Evolutionary conservation across 2,888 invertebrate genomes (phyloP).

Genomic region (Cryptocheilus praepositus): DNA sequence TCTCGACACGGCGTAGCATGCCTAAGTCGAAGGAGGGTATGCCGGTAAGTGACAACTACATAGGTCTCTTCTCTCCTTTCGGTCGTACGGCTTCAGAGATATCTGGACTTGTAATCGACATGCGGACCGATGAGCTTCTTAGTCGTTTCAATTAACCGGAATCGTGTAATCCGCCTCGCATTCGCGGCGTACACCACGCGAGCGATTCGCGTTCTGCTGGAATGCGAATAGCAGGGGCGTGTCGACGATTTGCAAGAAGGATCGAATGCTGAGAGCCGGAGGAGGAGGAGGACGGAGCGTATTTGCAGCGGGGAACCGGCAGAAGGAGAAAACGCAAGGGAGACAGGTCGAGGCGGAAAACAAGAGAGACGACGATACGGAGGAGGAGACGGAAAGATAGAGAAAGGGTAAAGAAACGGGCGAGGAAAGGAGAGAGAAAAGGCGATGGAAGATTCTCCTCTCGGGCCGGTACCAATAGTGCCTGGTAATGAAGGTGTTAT

Average conservation of each 20-base stretch:
- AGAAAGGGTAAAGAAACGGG: conserved; percentile 7
- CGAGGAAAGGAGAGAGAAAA: conserved; percentile 26
- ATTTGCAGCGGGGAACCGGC: conserved; percentile 11
- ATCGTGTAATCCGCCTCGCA: conserved; percentile 58
- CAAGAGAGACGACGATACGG: conserved; percentile 24
- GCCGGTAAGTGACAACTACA: conserved; percentile 36
- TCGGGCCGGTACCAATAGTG: conserved; percentile 51
- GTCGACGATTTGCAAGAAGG: conserved; percentile 58
- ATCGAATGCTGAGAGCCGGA: conserved; percentile 27
- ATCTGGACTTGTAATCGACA: conserved; percentile 46
- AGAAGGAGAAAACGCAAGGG: conserved; percentile 38
- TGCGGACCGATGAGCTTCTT: conserved; percentile 36
- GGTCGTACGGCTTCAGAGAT: conserved; percentile 11
- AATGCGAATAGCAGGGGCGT: conserved; percentile 62
- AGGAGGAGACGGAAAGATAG: conserved; percentile 9
- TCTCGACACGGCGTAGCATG: not conserved
- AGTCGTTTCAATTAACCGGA: conserved; percentile 62
- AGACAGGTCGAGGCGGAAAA: conserved; percentile 20
- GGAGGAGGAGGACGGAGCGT: conserved; percentile 24
- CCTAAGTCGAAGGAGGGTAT: not conserved
- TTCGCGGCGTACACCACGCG: conserved; percentile 47
- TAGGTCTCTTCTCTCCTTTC: conserved; percentile 12
- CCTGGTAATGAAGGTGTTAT: conserved; percentile 72
- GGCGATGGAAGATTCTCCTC: conserved; percentile 47
- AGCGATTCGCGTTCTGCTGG: conserved; percentile 54